Conservation (phyloP, 1,140 invertebrate species). For the Choristoneura fumiferana region DNA sequence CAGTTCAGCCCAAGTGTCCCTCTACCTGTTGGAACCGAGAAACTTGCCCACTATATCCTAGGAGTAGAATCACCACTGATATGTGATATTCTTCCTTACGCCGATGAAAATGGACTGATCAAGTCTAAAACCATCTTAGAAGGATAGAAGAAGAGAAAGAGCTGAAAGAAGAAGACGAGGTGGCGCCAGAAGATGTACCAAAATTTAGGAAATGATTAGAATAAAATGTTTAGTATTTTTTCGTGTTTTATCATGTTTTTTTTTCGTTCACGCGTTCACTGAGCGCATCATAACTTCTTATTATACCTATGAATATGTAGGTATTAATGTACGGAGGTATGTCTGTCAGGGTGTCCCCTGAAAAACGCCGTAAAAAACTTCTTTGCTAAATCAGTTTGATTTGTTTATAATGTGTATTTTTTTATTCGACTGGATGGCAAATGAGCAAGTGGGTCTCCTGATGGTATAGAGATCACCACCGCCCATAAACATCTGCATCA, state of each 20-base stretch:
- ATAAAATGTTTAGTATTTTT: constrained; percentile 40
- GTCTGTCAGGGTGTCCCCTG: no score
- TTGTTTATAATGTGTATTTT: no score
- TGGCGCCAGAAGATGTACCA: constrained; percentile 29
- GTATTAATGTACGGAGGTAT: no score
- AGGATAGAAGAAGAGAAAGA: constrained; percentile 27
- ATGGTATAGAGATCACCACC: no score
- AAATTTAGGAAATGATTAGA: constrained; percentile 59
- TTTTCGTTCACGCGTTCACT: constrained; percentile 1
- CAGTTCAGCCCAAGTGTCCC: constrained; percentile 87
- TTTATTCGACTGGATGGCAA: no score
- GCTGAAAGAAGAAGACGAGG: constrained; percentile 29
- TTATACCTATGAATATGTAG: no score
- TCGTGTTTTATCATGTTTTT: constrained; percentile 29
- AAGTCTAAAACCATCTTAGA: constrained; percentile 35
- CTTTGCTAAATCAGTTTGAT: no score
- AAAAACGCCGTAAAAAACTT: no score
- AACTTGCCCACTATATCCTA: constrained; percentile 94
- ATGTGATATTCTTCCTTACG: constrained; percentile 89
- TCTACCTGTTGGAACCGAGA: constrained; percentile 94
- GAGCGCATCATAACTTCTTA: no score
- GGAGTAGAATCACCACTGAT: constrained; percentile 94
- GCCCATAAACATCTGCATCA: no score
- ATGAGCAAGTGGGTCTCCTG: no score
- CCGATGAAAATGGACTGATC: constrained; percentile 85